phyloP scores from a whole-genome alignment of 2,797 vertebrate genomes.

The Dicrostonyx torquatus region DNA sequence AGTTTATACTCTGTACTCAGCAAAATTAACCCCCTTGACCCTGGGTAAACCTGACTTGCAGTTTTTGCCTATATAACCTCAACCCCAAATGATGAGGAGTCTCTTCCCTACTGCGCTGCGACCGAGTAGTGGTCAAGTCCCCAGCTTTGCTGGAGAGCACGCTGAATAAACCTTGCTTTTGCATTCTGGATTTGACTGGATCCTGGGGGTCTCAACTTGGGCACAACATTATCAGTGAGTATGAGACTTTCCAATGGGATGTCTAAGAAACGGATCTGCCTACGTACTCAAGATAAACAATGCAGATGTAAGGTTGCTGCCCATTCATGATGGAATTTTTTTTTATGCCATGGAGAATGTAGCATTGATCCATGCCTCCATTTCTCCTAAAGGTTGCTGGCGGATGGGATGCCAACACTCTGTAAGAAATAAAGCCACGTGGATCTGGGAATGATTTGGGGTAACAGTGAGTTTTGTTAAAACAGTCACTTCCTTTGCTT shows the following conservation, averaged over 20 bases:
- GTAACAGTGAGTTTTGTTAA: conserved; percentile 39
- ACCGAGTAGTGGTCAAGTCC: too few species aligned
- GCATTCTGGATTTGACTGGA: too few species aligned
- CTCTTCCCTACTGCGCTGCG: too few species aligned
- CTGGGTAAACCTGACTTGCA: too few species aligned
- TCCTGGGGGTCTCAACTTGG: too few species aligned
- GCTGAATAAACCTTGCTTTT: too few species aligned
- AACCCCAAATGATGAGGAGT: too few species aligned
- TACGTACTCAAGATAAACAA: background rate
- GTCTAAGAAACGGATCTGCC: background rate
- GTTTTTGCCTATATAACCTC: too few species aligned
- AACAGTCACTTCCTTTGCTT: background rate
- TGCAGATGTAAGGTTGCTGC: background rate
- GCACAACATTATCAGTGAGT: background rate
- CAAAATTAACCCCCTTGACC: too few species aligned
- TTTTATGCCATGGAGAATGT: background rate
- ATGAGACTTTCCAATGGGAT: background rate
- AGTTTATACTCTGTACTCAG: too few species aligned
- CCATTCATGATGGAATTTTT: background rate
- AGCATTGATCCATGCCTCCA: background rate
- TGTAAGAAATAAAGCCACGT: conserved; percentile 27
- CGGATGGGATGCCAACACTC: conserved; percentile 21
- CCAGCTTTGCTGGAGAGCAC: too few species aligned
- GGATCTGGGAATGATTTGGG: conserved; percentile 25
- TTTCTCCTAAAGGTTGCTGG: conserved; percentile 11